phyloP scores from a whole-genome alignment of 2,888 invertebrate species.

The Ferrisia virgata region DNA sequence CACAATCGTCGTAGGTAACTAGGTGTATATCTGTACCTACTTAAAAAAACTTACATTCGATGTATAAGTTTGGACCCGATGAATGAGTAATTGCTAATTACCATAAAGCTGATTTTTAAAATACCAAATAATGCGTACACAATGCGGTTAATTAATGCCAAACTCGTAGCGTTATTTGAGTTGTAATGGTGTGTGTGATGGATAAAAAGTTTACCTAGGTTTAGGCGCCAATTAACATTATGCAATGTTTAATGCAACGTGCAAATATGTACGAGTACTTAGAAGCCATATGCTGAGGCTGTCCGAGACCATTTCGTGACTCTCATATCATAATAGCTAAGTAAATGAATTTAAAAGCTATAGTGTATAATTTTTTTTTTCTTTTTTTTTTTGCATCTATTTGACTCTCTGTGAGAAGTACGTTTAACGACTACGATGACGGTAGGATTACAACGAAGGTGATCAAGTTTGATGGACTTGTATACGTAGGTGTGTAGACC shows the following conservation, averaged over 20 bases:
- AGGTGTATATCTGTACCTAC: background rate
- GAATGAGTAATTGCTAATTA: slow-evolving; percentile 28
- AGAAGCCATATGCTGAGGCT: background rate
- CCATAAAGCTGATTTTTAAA: slow-evolving; percentile 22
- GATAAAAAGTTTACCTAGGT: background rate
- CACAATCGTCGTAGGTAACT: too few relatives aligned
- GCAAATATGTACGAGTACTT: slow-evolving; percentile 30
- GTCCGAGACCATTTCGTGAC: background rate
- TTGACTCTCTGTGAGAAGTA: too few relatives aligned
- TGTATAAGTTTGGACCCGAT: background rate
- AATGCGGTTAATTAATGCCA: slow-evolving; percentile 3
- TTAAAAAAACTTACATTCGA: background rate
- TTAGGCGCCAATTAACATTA: slow-evolving; percentile 16
- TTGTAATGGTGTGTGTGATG: slow-evolving; percentile 16
- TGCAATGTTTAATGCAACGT: slow-evolving; percentile 1
- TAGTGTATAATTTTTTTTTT: too few relatives aligned
- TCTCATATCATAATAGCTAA: background rate
- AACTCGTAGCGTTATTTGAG: slow-evolving; percentile 20
- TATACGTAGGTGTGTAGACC: slow-evolving; percentile 2
- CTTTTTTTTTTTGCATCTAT: background rate
- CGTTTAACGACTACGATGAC: background rate
- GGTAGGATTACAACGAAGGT: slow-evolving; percentile 6
- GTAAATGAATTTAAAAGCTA: background rate
- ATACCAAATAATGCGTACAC: background rate
- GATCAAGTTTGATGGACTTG: background rate